Base-by-base conservation (phyloP, 2,797 vertebrate genomes). In the Picus viridis region DNA sequence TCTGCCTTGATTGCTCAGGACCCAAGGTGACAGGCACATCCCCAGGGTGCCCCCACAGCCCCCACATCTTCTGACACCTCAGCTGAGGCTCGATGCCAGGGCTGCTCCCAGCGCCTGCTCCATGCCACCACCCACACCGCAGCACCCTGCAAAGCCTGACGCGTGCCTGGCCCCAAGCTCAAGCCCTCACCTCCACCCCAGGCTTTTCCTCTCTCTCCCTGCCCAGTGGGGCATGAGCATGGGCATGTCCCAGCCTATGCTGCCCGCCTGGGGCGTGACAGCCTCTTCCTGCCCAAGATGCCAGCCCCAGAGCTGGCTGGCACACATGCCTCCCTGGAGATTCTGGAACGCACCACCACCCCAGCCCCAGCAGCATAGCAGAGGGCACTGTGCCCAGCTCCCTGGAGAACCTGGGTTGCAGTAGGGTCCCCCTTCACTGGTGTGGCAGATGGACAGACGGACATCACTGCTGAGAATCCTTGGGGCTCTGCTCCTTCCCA, bases 201-300 rank as follows among this genome's bases (percentile, higher is more conserved):
- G 68, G 79, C 57, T 34, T 12, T 77, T 84, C 30, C 45, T 83
- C 62, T 83, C 79, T 82, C 69, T 94, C 84, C 85, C 79, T 93
- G 76, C 94, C 69, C 63, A 2, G 82, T 87, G 13, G 6, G 77
- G 89, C 89, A 87, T 2, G 12, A 73, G 71, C 72, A 91, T 2
- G 4, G 71, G 89, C 89, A 82, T 3, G 84, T 94, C 87, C 69
- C 94, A 90, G 87, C 93, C 94, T 53, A 93, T 36, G 24, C 89
- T 41, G 87, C 36, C 78, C 4, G 91, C 94, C 87, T 7, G 5
- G 61, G 89, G 89, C 43, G 9, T 4, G 59, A 68, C 94, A 92
- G 79, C 62, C 79, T 92, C 79, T 91, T 96, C 93, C 91, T 7
- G n/a, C 84, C 68, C 6, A 47, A 86, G 87, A 87, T 92, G 91